Base-by-base conservation (phyloP, 2,797 vertebrate genomes). In the Coranthus polyacanthus region DNA sequence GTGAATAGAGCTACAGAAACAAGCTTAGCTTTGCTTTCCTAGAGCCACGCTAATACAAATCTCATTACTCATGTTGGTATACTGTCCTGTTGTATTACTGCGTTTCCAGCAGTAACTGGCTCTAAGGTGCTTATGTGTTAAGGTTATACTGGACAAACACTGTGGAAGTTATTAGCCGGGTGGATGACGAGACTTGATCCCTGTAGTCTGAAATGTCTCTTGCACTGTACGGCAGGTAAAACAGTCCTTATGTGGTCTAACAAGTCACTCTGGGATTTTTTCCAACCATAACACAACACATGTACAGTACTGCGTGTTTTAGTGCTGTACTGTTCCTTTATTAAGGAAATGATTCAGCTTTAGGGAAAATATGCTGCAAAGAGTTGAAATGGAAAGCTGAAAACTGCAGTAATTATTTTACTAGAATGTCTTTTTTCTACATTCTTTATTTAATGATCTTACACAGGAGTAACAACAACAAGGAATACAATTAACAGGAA, bases 191-290 rank as follows among this genome's bases (percentile, higher is more conserved):
- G 64, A 79, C 54, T 21, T 12, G 46, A 63, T 72, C 22, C 21
- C 18, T 29, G 26, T 15, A 6, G n/a, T 60, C 52, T 49, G 47
- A 75, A 59, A 67, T 64, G 36, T 49, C 51, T 71, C 44, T 46
- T 56, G 53, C 53, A 42, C 22, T 54, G 3, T 70, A 20, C 61
- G 75, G 42, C 47, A 42, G 68, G 56, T 59, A 68, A 42, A 50
- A 63, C 58, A 43, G 60, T 24, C 47, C 38, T 42, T 50, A 63
- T 52, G 54, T 50, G 64, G 56, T 73, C 76, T 86, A 86, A 86
- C 73, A 58, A 82, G 70, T 78, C 66, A 36, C 80, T 32, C 20
- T 55, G 65, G 72, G 62, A 62, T 50, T 51, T 53, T n/a, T 42
- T 42, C 42, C 42, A 12, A 56, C 32, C 18, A 59, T 16, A 29